Evolutionary conservation across 2,888 invertebrate species (phyloP).

Genomic region (Elegia similella): DNA sequence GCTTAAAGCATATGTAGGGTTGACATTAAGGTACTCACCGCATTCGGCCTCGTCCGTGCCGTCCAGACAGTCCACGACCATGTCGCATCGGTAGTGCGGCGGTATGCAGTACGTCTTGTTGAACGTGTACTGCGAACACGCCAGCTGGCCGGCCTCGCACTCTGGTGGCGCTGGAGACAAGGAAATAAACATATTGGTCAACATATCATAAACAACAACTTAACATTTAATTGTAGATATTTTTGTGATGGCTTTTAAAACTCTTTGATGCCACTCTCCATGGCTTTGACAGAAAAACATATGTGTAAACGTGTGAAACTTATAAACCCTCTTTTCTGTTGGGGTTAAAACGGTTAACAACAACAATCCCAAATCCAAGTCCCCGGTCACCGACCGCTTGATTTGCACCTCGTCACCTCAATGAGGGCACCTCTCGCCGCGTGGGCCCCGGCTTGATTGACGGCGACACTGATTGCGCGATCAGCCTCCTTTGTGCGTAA

Average conservation of each 20-base stretch:
- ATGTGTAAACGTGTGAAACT: too few species aligned
- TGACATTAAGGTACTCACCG: conserved; percentile 85
- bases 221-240: too few species aligned
- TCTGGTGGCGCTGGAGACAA: conserved; percentile 92
- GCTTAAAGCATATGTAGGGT: background rate
- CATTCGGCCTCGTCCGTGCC: conserved; percentile 97
- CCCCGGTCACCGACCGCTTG: background rate
- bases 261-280: too few species aligned
- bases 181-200: conserved; percentile 36
- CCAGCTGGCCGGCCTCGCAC: conserved; percentile 94
- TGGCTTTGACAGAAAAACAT: too few species aligned
- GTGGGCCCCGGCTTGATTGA: background rate
- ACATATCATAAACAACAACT: conserved; percentile 11
- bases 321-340: too few species aligned
- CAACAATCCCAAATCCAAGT: too few species aligned
- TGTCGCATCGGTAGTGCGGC: conserved; percentile 96
- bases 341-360: too few species aligned
- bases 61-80: conserved; percentile 96
- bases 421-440: background rate
- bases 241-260: too few species aligned
- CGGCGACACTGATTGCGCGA: background rate
- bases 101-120: conserved; percentile 98
- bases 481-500: background rate
- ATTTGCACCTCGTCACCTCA: background rate
- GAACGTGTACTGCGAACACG: conserved; percentile 96